Conservation (phyloP, 2,113 vertebrate genomes). For the Ia io region DNA sequence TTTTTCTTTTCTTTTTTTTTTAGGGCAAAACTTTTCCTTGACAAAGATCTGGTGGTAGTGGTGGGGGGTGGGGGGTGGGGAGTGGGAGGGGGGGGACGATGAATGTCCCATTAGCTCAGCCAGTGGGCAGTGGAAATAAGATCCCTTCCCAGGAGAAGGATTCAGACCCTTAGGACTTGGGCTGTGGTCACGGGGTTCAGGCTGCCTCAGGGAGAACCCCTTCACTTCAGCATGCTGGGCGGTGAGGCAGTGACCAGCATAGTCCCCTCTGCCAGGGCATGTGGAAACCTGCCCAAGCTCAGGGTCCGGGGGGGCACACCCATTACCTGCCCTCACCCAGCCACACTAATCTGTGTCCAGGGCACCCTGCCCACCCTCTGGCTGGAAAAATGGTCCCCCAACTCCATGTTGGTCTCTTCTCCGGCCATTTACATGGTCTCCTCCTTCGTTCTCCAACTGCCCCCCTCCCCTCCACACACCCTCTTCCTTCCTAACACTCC, state of each 20-base stretch:
- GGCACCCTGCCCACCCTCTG: background rate
- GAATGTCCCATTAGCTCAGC: background rate
- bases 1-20: background rate
- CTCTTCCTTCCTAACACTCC: background rate
- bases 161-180: too few relatives aligned
- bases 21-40: background rate
- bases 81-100: rapidly evolving
- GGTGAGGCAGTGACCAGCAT: background rate
- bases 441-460: background rate
- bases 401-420: too few relatives aligned
- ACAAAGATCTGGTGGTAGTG: background rate
- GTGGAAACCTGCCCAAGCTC: background rate
- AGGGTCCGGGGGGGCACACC: background rate
- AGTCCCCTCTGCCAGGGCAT: background rate
- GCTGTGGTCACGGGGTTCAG: too few relatives aligned
- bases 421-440: background rate
- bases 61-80: rapidly evolving
- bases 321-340: background rate
- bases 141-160: background rate
- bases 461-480: rapidly evolving
- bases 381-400: background rate
- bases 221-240: background rate
- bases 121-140: background rate
- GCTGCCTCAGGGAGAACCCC: background rate
- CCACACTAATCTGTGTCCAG: too few relatives aligned